Evolutionary conservation across 35 echinoderm and acorn worm species (phyloP), one percentile per base, ranked within the genome.

Genomic region (Stichopus chloronotus): DNA sequence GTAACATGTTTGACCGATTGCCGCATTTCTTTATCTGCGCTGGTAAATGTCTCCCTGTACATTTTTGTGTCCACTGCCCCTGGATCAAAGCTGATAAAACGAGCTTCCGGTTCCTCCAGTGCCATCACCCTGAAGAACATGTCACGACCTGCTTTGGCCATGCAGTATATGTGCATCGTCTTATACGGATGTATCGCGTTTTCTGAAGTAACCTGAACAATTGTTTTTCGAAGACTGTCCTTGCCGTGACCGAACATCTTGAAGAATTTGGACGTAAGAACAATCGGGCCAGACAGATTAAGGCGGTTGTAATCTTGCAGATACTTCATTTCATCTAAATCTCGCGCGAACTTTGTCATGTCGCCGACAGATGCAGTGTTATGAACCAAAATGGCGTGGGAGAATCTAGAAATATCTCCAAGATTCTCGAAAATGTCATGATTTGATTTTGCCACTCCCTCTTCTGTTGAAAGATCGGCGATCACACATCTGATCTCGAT

Each of bases 1-100:
- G 83, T 30, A 4, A 85, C 19, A 87, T 57, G 81, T 57, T 20
- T 78, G 43, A 92, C 30, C 20, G 59, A 55, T 20, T 83, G 52
- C 20, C 58, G 8, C 12, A 78, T 6, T 9, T 81, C 92, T 2
- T 14, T 8, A 69, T 94, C 92, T 13, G 52, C 23, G 24, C 68
- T 89, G 10, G 79, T 92, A 25, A 55, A 81, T 22, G 63, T 84
- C 13, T 92, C 88, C 23, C 16, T 81, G 20, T 90, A 72, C 91
- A 95, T 95, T 6, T 77, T 92, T 16, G 94, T 95, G 14, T 87
- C 92, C 6, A 95, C 92, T 14, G 94, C 92, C 5, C 94, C 94
- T 5, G 94, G 94, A 9, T 92, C 25, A 79, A 87, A 95, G 87
- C 86, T 95, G 8, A 95, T 52, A 17, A 95, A 56, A 14, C 94